Evolutionary conservation across 2,888 invertebrate species (phyloP).

Genomic region (Mythimna impura): DNA sequence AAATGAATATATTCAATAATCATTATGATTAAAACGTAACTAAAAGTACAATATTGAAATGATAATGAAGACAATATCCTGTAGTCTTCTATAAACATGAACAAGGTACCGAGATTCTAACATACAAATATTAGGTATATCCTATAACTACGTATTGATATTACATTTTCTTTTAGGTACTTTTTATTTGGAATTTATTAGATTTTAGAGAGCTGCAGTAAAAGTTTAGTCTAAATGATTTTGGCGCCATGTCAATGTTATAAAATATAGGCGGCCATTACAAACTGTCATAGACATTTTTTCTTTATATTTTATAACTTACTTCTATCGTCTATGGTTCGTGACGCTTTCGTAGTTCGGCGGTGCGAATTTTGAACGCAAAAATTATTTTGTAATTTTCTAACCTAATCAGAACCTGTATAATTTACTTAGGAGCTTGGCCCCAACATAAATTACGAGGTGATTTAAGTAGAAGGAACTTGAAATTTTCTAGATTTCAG

Average conservation of each 20-base stretch:
- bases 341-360: constrained; percentile 81
- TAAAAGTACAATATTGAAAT: constrained; percentile 84
- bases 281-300: constrained; percentile 57
- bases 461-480: constrained; percentile 90
- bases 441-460: constrained; percentile 90
- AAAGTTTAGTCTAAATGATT: constrained; percentile 48
- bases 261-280: constrained; percentile 60
- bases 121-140: constrained; percentile 73
- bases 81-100: constrained; percentile 68
- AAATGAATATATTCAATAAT: constrained; percentile 90
- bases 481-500: constrained; percentile 80
- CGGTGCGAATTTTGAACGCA: constrained; percentile 82
- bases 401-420: constrained; percentile 91
- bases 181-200: constrained; percentile 72
- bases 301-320: constrained; percentile 59
- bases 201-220: constrained; percentile 78
- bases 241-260: constrained; percentile 62
- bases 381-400: constrained; percentile 75
- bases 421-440: constrained; percentile 87
- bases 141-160: constrained; percentile 71
- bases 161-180: constrained; percentile 80
- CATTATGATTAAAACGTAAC: constrained; percentile 85
- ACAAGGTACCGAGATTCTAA: constrained; percentile 87
- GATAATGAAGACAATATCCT: constrained; percentile 74
- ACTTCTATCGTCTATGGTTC: constrained; percentile 72